Conservation (phyloP, 1,140 invertebrate species). For the Nylanderia fulva region DNA sequence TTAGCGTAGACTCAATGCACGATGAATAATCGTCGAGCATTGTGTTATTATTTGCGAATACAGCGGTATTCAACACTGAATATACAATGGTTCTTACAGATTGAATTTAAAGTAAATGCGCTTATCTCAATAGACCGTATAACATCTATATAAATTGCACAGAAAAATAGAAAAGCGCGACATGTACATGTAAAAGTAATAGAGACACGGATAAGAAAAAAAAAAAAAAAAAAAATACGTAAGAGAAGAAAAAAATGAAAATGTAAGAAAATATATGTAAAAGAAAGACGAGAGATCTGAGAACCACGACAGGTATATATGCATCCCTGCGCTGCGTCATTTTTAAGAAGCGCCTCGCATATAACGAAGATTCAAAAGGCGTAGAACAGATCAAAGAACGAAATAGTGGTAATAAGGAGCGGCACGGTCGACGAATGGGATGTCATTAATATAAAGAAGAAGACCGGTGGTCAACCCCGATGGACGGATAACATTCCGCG, state of each 20-base stretch:
- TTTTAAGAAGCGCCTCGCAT: slow-evolving; percentile 1
- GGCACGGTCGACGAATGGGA: slow-evolving; percentile 32
- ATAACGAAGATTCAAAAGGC: slow-evolving; percentile 21
- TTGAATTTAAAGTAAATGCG: slow-evolving; percentile 48
- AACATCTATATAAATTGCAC: background rate
- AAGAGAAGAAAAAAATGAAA: too few species aligned
- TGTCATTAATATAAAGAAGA: slow-evolving; percentile 52
- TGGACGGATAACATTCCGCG: slow-evolving; percentile 26
- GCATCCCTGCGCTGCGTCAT: background rate
- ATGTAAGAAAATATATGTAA: background rate
- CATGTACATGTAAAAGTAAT: background rate
- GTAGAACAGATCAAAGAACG: slow-evolving; percentile 24
- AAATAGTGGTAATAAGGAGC: background rate
- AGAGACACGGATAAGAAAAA: background rate
- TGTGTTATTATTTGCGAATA: slow-evolving; percentile 27
- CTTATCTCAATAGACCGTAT: slow-evolving; percentile 22
- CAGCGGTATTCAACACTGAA: background rate
- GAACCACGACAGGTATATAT: background rate
- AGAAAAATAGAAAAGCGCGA: background rate
- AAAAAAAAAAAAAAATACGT: background rate
- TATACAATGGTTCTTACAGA: background rate
- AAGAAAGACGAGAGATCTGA: background rate
- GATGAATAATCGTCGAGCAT: slow-evolving; percentile 22
- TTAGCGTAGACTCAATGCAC: slow-evolving; percentile 27
- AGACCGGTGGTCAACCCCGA: slow-evolving; percentile 19